phyloP scores from a whole-genome alignment of 1,140 invertebrate genomes.

The Venturia canescens region DNA sequence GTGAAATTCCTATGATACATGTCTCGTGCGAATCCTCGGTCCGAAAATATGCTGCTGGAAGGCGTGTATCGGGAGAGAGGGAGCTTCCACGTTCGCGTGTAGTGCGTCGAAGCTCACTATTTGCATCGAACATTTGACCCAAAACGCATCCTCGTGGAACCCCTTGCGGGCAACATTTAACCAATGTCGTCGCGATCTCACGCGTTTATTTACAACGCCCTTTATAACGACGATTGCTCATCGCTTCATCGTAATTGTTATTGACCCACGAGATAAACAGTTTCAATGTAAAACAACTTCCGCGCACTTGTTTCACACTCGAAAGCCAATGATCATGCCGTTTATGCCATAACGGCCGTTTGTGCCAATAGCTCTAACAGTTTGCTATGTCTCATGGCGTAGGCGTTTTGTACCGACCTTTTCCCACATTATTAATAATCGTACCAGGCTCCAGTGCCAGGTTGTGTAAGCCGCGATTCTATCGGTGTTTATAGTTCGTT shows the following conservation, averaged over 20 bases:
- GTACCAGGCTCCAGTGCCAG: constrained; percentile 12
- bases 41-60: constrained; percentile 36
- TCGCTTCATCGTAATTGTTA: constrained; percentile 6
- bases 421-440: constrained; percentile 1
- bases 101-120: constrained; percentile 27
- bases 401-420: constrained; percentile 15
- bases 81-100: constrained; percentile 4
- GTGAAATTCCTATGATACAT: constrained; percentile 26
- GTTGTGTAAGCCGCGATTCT: constrained; percentile 36
- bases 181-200: constrained; percentile 18
- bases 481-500: constrained; percentile 35
- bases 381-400: not conserved
- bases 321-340: not conserved
- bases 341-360: not conserved
- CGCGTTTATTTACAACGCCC: constrained; percentile 19
- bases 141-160: constrained; percentile 1
- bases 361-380: constrained; percentile 12
- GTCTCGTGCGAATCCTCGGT: constrained; percentile 37
- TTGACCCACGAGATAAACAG: not conserved
- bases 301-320: not conserved
- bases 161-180: too few species aligned
- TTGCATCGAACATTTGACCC: not conserved
- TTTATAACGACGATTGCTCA: not conserved
- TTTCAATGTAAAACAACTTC: not conserved
- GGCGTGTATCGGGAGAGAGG: constrained; percentile 17